Evolutionary conservation across 2,888 invertebrate species (phyloP), one percentile per base, ranked within the genome.

Genomic region (Stegophylla sp.): DNA sequence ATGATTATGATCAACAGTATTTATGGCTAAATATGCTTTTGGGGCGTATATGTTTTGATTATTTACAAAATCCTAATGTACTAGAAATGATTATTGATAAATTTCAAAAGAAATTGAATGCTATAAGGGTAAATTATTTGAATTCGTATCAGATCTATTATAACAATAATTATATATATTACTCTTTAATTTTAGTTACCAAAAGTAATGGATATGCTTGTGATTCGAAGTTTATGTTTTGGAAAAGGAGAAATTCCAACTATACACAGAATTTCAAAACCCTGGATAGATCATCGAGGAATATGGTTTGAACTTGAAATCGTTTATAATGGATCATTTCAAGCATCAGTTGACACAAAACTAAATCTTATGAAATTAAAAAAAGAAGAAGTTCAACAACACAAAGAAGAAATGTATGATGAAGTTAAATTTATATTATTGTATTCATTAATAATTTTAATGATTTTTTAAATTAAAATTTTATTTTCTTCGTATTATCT

Each of bases 251-350:
- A 79, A 10, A 71, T 79, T 41, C 82, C 82, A 41, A 67, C 74
- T 15, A 74, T 82, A 26, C 73, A 20, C 0, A 45, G 26, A 34
- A 75, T 69, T 43, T 74, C 81, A 41, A 81, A 64, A 74, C 82
- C 82, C 5, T 59, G 81, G 72, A 3, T 81, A 7, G 82, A 82
- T 69, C 82, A 82, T 74, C 71, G 81, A 85, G 97, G 97, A 53
- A 88, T 96, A 79, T 97, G 97, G 96, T 89, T 95, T 0, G 94
- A 96, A 87, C 88, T 96, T 17, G 93, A 94, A 85, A 87, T 96
- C 82, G 89, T 90, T 3, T 95, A 95, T 87, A 91, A 91, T 84
- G 95, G 95, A 72, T 89, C 90, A 83, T 90, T 94, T 61, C 90
- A 91, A 83, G 92, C 96, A 89, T 93, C 93, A 1, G 89, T 97